Base-by-base conservation (phyloP, 2,113 vertebrate genomes). In the Fregetta grallaria region DNA sequence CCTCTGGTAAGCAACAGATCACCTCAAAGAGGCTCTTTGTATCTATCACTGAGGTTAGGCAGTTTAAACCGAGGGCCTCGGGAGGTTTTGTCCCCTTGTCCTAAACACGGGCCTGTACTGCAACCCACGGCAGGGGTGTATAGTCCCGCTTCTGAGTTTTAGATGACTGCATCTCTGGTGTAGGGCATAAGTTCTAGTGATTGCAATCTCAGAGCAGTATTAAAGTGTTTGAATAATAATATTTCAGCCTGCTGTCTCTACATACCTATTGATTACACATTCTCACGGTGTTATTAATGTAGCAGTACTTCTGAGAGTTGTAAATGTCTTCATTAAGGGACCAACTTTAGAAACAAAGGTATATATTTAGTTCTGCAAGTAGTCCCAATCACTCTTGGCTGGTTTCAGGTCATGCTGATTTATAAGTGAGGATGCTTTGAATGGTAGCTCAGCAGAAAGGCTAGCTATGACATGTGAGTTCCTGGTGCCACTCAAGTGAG, bases 291-390 rank as follows among this genome's bases (percentile, higher is more conserved):
- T 91, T 93, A 78, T 36, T 91, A 88, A 77, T 86, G 68, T 44
- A 81, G 72, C 85, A 63, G 56, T 65, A 50, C 79, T 92, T 92
- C 44, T 65, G 82, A 88, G 86, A 52, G 72, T 86, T 92, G 59
- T 84, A 94, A 80, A 90, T 77, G 68, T 49, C 78, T 90, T 81
- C 72, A 61, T 90, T 94, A 94, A 88, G 68, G 82, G 62, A 55
- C 38, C 26, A 6, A 36, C 59, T 95, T 86, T 68, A 81, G 88
- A 89, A 94, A 68, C 47, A 91, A 67, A 94, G 76, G 23, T 62
- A 34, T 89, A 68, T 67, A 80, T 94, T 94, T 81, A 86, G 40
- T 92, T 80, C 76, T 58, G 27, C 44, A 74, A 70, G 44, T 91
- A 88, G n/a, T 75, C 61, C 16, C 11, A 32, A 8, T 74, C 61